Evolutionary conservation across 2,113 vertebrate genomes (phyloP).

Genomic region (Micromys minutus): DNA sequence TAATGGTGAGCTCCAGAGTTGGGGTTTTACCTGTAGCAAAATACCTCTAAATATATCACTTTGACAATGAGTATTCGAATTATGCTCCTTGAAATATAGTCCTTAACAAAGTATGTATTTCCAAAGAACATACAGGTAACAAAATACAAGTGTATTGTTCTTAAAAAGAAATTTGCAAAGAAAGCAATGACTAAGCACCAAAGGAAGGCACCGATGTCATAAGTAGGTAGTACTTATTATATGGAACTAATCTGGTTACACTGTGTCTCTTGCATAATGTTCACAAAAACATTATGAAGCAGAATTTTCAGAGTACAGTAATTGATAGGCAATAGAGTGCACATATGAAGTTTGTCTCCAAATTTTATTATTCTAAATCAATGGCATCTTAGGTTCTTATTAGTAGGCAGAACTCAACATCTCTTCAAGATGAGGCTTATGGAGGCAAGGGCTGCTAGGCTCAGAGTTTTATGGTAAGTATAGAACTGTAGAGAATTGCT

Average conservation of each 20-base stretch:
- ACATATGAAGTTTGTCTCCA: not conserved
- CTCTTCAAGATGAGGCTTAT: not conserved
- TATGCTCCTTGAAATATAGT: not conserved
- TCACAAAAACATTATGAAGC: not conserved
- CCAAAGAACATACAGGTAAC: too few relatives aligned
- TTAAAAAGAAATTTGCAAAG: not conserved
- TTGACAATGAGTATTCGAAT: not conserved
- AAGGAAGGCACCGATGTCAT: not conserved
- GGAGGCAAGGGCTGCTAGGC: not conserved
- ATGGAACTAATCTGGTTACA: not conserved
- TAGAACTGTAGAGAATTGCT: not conserved
- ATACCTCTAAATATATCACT: not conserved
- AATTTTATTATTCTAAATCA: not conserved
- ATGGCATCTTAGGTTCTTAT: not conserved
- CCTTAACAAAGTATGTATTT: not conserved
- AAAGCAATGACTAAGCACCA: not conserved
- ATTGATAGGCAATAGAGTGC: not conserved
- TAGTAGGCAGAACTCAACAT: not conserved
- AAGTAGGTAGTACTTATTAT: not conserved
- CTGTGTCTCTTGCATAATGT: not conserved
- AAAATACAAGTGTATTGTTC: not conserved
- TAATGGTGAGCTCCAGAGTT: not conserved
- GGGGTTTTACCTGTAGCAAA: not conserved
- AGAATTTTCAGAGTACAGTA: constrained; percentile 17
- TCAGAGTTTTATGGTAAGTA: not conserved